Conservation (phyloP, 1,140 invertebrate genomes). For the Drosophila gunungcola region DNA sequence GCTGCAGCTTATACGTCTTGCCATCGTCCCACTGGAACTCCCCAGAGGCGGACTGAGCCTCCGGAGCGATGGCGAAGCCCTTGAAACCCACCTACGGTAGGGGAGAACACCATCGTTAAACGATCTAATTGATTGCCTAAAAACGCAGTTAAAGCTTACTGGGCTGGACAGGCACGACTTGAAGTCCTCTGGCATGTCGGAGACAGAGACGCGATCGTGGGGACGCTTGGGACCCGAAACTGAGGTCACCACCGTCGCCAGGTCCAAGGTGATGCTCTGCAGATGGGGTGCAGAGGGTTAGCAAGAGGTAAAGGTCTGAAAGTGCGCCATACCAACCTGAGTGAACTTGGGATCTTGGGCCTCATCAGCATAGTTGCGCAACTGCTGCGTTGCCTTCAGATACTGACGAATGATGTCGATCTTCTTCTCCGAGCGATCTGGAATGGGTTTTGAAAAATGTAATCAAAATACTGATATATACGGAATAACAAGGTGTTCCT, state of each 20-base stretch:
- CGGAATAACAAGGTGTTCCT: slow-evolving; percentile 16
- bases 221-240: slow-evolving; percentile 98
- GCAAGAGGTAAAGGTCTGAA: fast-evolving
- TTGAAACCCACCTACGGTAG: slow-evolving; percentile 94
- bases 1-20: slow-evolving; percentile 92
- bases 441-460: slow-evolving; percentile 36
- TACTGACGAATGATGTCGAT: slow-evolving; percentile 95
- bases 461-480: background rate
- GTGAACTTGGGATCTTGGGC: slow-evolving; percentile 95
- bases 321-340: slow-evolving; percentile 85
- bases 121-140: background rate
- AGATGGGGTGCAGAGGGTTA: background rate
- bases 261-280: slow-evolving; percentile 93
- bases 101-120: background rate
- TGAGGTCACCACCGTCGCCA: slow-evolving; percentile 95
- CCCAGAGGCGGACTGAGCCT: slow-evolving; percentile 88
- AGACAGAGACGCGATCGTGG: slow-evolving; percentile 96
- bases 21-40: slow-evolving; percentile 94
- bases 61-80: slow-evolving; percentile 93
- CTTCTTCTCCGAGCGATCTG: slow-evolving; percentile 93
- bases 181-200: slow-evolving; percentile 96
- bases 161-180: slow-evolving; percentile 94
- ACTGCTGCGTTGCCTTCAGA: slow-evolving; percentile 91
- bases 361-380: slow-evolving; percentile 92
- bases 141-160: slow-evolving; percentile 86